Conservation (phyloP, 2,888 invertebrate species). For the Hirtodrosophila histrioides region DNA sequence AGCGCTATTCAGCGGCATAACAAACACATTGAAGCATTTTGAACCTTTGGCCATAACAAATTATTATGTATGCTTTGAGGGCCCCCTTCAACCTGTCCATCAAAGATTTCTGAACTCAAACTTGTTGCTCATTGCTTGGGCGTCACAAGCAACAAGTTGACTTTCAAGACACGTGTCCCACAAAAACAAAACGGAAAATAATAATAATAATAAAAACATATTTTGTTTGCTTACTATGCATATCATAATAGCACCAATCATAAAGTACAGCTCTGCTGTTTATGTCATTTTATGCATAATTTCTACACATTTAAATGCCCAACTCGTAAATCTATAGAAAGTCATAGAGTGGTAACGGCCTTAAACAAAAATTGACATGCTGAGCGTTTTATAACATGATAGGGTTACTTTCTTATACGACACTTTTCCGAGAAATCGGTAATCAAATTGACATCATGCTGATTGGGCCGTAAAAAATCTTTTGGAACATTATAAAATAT, state of each 20-base stretch:
- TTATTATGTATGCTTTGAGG: slow-evolving; percentile 22
- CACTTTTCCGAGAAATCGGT: slow-evolving; percentile 1
- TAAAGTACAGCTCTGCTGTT: slow-evolving; percentile 26
- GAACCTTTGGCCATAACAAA: slow-evolving; percentile 28
- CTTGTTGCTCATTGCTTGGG: slow-evolving; percentile 43
- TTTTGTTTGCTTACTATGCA: slow-evolving; percentile 50
- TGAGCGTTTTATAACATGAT: slow-evolving; percentile 45
- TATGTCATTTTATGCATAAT: slow-evolving; percentile 38
- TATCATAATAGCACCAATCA: slow-evolving; percentile 43
- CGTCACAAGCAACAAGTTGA: slow-evolving; percentile 42
- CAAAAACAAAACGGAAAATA: slow-evolving; percentile 14
- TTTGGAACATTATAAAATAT: neutral
- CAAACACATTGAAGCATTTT: slow-evolving; percentile 31
- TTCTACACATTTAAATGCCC: slow-evolving; percentile 58
- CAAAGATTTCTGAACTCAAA: slow-evolving; percentile 40
- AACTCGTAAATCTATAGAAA: slow-evolving; percentile 68
- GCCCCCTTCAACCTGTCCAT: slow-evolving; percentile 38
- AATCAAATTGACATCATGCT: slow-evolving; percentile 18
- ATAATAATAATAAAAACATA: slow-evolving; percentile 23
- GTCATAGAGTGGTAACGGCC: slow-evolving; percentile 34
- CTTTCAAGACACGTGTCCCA: slow-evolving; percentile 61
- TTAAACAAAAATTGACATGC: slow-evolving; percentile 36
- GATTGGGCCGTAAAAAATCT: slow-evolving; percentile 13
- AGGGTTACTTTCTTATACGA: slow-evolving; percentile 20
- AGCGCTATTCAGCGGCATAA: slow-evolving; percentile 47